Conservation (phyloP, 2,113 vertebrate species). For the Lophura nycthemera region DNA sequence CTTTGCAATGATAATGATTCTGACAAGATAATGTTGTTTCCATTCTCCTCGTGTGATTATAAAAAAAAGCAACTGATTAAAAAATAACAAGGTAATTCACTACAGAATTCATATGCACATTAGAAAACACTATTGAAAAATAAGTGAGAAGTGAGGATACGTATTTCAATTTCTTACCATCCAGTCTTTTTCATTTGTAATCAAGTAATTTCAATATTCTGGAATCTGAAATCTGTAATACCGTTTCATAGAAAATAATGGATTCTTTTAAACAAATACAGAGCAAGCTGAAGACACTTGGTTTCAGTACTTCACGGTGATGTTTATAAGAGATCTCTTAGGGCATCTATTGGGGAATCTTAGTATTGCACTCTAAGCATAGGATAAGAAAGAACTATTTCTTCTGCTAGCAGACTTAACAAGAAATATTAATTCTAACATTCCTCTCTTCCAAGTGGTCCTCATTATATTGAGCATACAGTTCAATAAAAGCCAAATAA, state of each 20-base stretch:
- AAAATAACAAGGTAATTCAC: background rate
- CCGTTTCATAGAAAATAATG: background rate
- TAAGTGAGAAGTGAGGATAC: constrained; percentile 1
- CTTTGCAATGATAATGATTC: background rate
- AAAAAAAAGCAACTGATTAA: constrained; percentile 46
- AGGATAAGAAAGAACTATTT: background rate
- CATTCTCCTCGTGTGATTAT: background rate
- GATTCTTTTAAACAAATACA: background rate
- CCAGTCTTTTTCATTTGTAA: constrained; percentile 25
- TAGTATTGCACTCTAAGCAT: constrained; percentile 62
- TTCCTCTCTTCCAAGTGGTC: background rate
- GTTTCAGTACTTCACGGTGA: background rate
- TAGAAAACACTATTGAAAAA: constrained; percentile 20
- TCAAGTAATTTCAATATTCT: constrained; percentile 16
- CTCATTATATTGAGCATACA: rapidly evolving
- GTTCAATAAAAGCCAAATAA: constrained; percentile 1
- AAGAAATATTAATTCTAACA: background rate
- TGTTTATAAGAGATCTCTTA: constrained; percentile 74
- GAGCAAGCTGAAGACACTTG: background rate
- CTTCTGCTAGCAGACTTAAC: background rate
- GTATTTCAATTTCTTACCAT: constrained; percentile 54
- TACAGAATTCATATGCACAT: constrained; percentile 16
- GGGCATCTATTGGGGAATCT: constrained; percentile 75
- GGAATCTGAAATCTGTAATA: constrained; percentile 35
- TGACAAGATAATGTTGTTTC: background rate